Evolutionary conservation across 2,888 invertebrate species (phyloP).

Genomic region (Xanthorhoe designata): DNA sequence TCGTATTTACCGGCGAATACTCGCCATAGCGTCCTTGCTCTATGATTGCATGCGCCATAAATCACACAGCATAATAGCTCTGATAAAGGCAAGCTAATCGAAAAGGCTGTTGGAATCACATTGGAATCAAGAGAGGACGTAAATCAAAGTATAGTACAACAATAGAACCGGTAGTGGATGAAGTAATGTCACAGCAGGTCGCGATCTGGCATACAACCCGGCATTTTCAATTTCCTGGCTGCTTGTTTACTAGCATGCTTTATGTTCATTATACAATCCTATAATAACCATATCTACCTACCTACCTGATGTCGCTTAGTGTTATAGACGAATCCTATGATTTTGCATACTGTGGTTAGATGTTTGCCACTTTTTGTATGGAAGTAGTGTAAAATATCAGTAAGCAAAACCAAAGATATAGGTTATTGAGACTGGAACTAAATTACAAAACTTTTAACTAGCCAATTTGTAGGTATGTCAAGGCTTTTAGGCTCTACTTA

Average conservation of each 20-base stretch:
- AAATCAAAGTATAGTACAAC: conserved; percentile 41
- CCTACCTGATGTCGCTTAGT: background rate
- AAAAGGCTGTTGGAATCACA: conserved; percentile 33
- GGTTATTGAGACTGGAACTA: too few species aligned
- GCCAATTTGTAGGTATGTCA: background rate
- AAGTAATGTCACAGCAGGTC: conserved; percentile 41
- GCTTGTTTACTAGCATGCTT: conserved; percentile 21
- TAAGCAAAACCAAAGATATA: too few species aligned
- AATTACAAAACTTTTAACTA: background rate
- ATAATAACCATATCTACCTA: background rate
- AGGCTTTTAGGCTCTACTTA: background rate
- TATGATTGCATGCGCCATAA: conserved; percentile 34
- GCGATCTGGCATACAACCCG: conserved; percentile 29
- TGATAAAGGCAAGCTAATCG: conserved; percentile 33
- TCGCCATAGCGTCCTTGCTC: conserved; percentile 24
- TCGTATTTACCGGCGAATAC: conserved; percentile 13
- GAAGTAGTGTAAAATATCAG: too few species aligned
- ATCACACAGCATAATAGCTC: conserved; percentile 31
- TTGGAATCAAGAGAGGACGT: conserved; percentile 38
- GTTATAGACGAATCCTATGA: background rate
- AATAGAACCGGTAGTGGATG: conserved; percentile 36
- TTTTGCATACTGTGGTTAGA: too few species aligned
- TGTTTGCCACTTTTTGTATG: too few species aligned
- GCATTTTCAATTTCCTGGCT: conserved; percentile 39
- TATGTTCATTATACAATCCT: conserved; percentile 5